These are phyloP conservation scores for Paguma larvata DNA, from an alignment of 2,797 vertebrate genomes.

Conservation along the genomic window DNA sequence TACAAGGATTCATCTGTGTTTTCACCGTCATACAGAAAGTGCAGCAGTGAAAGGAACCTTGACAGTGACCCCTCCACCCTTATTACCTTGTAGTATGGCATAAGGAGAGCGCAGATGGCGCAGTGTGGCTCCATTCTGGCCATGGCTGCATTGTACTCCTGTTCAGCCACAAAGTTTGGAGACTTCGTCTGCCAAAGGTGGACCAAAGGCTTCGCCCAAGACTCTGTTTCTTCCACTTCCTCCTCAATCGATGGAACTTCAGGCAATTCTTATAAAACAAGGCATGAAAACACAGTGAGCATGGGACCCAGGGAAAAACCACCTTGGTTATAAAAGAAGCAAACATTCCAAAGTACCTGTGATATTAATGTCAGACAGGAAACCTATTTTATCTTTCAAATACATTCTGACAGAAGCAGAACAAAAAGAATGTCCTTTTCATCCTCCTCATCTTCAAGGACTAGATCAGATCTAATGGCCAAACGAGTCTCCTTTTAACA, in stretches of 20 bases:
- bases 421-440: background rate
- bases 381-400: conserved; percentile 14
- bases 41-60: background rate
- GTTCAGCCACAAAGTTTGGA: conserved; percentile 93
- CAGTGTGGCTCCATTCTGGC: conserved; percentile 93
- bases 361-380: background rate
- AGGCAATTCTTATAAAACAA: conserved; percentile 90
- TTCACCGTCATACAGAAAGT: background rate
- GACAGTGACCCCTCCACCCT: background rate
- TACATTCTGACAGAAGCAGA: background rate
- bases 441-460: background rate
- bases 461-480: background rate
- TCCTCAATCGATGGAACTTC: conserved; percentile 90
- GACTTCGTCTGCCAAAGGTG: conserved; percentile 95
- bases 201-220: conserved; percentile 96
- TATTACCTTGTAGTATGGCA: conserved; percentile 96
- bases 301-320: background rate
- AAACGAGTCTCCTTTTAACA: background rate
- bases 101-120: conserved; percentile 96
- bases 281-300: conserved; percentile 48
- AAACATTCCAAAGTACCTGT: background rate
- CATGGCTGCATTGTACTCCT: conserved; percentile 93
- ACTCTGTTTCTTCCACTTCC: conserved; percentile 92
- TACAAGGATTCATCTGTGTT: background rate
- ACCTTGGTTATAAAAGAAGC: background rate